Conservation (phyloP, 2,888 invertebrate genomes). For the Agrochola circellaris region DNA sequence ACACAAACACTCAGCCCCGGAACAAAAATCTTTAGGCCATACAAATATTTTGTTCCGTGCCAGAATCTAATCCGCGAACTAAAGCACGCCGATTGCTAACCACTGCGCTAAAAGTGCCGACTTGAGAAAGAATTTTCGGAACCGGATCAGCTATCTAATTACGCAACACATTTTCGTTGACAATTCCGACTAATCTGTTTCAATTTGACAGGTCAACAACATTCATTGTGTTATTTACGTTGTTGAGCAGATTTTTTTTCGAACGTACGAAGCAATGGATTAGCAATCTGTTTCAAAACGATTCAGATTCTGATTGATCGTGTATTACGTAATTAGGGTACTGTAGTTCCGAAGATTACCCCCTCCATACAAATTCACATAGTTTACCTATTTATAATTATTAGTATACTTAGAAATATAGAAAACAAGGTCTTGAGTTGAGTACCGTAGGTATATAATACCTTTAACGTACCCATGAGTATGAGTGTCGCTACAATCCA, state of each 20-base stretch:
- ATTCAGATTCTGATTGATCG: no score
- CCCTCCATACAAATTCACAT: not conserved
- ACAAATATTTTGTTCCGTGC: not conserved
- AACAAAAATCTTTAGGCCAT: not conserved
- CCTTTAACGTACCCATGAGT: not conserved
- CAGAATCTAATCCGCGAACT: slow-evolving; percentile 14
- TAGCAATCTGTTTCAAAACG: no score
- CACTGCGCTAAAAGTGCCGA: not conserved
- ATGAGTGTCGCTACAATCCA: not conserved
- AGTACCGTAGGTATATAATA: not conserved
- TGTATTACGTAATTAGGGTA: no score
- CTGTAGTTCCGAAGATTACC: not conserved
- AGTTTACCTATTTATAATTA: not conserved
- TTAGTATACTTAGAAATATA: not conserved
- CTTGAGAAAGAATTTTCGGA: not conserved
- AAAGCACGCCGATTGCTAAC: not conserved
- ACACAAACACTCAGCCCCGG: not conserved
- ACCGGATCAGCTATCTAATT: not conserved
- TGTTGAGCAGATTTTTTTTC: no score
- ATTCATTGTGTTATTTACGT: no score
- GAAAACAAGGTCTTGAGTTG: not conserved
- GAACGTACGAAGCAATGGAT: no score
- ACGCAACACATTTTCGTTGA: no score
- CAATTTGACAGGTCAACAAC: no score
- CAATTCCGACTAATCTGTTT: no score